Conservation (phyloP, 2,888 invertebrate genomes). For the Petrolisthes manimaculis region DNA sequence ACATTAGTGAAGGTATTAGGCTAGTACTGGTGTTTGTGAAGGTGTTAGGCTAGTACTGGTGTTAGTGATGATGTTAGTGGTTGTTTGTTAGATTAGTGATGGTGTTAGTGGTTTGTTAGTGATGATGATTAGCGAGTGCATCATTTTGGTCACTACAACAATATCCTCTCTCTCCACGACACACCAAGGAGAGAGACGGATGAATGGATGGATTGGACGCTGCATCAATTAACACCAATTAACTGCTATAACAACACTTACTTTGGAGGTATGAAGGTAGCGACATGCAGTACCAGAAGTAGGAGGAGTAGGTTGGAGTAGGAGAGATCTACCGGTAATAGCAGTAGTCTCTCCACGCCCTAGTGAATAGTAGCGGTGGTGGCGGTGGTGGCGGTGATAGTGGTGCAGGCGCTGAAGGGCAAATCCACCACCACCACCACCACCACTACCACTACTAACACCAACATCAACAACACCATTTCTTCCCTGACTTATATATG, state of each 20-base stretch:
- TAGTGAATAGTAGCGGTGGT: too few relatives aligned
- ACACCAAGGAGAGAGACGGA: neutral
- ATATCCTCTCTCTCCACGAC: neutral
- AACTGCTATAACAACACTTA: constrained; percentile 15
- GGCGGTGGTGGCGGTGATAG: too few relatives aligned
- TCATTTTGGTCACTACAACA: neutral
- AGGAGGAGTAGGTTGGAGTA: neutral
- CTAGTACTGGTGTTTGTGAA: neutral
- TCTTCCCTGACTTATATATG: neutral
- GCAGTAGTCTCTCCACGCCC: too few relatives aligned
- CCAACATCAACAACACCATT: too few relatives aligned
- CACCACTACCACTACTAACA: too few relatives aligned
- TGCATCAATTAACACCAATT: neutral
- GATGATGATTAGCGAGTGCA: neutral
- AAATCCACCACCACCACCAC: too few relatives aligned
- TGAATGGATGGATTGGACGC: neutral
- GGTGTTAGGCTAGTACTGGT: neutral
- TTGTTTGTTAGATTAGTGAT: neutral
- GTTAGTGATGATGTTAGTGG: neutral
- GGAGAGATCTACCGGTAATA: neutral
- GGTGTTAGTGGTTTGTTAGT: neutral
- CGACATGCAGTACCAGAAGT: constrained; percentile 27
- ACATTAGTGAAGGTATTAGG: too few relatives aligned
- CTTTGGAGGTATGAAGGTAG: constrained; percentile 33
- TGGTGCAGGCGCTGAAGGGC: too few relatives aligned